Conservation (phyloP, 2,797 vertebrate species). For the Anomalospiza imberbis region DNA sequence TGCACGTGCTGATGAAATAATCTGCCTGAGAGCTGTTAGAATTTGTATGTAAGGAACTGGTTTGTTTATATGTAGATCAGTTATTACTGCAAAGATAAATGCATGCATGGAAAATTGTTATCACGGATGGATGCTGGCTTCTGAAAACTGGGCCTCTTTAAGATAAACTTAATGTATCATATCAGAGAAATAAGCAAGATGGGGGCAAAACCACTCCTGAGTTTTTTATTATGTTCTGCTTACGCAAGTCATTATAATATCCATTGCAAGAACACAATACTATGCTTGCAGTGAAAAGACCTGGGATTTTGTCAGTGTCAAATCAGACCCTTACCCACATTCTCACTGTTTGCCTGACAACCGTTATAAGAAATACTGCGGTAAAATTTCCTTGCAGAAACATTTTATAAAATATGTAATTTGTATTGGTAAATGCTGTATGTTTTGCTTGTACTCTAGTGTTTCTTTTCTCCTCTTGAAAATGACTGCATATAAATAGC, state of each 20-base stretch:
- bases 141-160: not conserved
- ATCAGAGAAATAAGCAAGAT: not conserved
- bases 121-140: not conserved
- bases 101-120: not conserved
- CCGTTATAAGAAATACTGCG: not conserved
- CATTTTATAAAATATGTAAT: not conserved
- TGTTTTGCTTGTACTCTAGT: not conserved
- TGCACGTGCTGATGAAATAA: constrained; percentile 22
- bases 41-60: constrained; percentile 6
- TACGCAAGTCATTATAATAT: not conserved
- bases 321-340: not conserved
- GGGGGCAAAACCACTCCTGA: not conserved
- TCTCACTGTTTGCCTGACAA: not conserved
- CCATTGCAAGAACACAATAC: not conserved
- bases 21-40: constrained; percentile 32
- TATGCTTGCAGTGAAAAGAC: not conserved
- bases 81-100: constrained; percentile 2
- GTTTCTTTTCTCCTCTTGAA: not conserved
- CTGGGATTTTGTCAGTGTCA: not conserved
- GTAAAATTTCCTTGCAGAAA: constrained; percentile 3
- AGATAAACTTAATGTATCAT: not conserved
- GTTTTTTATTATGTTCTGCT: not conserved
- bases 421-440: not conserved
- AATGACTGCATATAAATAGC: not conserved
- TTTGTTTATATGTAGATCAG: constrained; percentile 47